Evolutionary conservation across 2,113 vertebrate genomes (phyloP), one percentile per base, ranked within the genome.

Genomic region (Castor canadensis): DNA sequence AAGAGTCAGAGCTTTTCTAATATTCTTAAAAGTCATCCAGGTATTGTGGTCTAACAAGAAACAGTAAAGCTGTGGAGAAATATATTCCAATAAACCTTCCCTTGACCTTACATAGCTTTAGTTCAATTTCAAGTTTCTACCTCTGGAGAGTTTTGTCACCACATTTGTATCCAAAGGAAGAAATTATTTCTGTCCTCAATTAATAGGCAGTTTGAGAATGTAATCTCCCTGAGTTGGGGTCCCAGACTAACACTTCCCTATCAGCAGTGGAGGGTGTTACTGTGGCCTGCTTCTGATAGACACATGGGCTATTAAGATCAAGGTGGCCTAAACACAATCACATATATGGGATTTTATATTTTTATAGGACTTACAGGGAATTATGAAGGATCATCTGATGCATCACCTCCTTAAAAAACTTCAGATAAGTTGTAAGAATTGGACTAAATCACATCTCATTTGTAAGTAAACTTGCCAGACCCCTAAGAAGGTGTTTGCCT

Each of bases 111-210:
- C 45, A 58, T 28, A 66, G 6, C 40, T 92, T 45, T 24, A 43
- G 0, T 54, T 80, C 54, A 85, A 49, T 88, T 92, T 90, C 28
- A 82, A 19, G 12, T 24, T 52, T 93, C 10, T 40, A 67, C 2
- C 5, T 80, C 87, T 67, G 35, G 71, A 75, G 76, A 58, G 7
- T 47, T 89, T 95, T 84, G 58, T 79, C 15, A 71, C 17, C 58
- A 72, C 38, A 73, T 84, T 94, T 87, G 32, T 15, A 96, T 43
- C 19, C 71, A 40, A 75, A 20, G 45, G 52, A 91, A 88, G 16
- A 87, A 43, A 62, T 80, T 38, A 47, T 54, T 87, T 93, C 7
- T 93, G 5, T 58, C 85, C 28, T 93, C 94, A 66, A 54, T 88
- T 91, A 45, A 60, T 66, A 95, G 54, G 45, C 6, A 72, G 16